Conservation (phyloP, 2,888 invertebrate species). For the Mycalesis mineus region DNA sequence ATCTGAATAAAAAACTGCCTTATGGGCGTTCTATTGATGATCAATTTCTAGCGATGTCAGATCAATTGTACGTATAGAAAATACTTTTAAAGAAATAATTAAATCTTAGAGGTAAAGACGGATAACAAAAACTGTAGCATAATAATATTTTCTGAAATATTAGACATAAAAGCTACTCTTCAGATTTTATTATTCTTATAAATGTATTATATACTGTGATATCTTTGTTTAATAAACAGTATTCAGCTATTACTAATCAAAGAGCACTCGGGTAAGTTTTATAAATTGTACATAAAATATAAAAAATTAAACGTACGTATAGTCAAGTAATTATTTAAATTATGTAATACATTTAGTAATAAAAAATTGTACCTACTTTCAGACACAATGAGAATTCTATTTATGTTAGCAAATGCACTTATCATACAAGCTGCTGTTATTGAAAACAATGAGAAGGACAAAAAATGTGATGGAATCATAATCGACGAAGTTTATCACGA, state of each 20-base stretch:
- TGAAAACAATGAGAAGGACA: constrained; percentile 29
- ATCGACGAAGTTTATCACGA: constrained; percentile 46
- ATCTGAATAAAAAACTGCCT: too few species aligned
- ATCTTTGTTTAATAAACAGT: neutral
- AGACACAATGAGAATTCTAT: constrained; percentile 13
- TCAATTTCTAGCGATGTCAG: too few species aligned
- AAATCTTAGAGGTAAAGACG: too few species aligned
- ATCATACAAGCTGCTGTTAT: constrained; percentile 16
- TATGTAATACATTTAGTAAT: neutral
- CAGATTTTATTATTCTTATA: constrained; percentile 1
- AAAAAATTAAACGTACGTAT: too few species aligned
- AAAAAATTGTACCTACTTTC: neutral
- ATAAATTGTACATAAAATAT: neutral
- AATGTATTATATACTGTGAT: neutral
- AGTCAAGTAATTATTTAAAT: neutral
- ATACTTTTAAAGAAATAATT: too few species aligned
- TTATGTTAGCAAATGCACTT: constrained; percentile 6
- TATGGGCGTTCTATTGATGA: too few species aligned
- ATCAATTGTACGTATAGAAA: too few species aligned
- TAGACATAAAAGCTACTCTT: neutral
- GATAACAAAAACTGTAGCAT: too few species aligned
- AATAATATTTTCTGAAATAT: too few species aligned
- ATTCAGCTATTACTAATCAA: constrained; percentile 2
- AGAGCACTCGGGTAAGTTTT: constrained; percentile 5
- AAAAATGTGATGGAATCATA: constrained; percentile 41